Evolutionary conservation across 2,888 invertebrate genomes (phyloP).

Genomic region (Melinopterus prodromus): DNA sequence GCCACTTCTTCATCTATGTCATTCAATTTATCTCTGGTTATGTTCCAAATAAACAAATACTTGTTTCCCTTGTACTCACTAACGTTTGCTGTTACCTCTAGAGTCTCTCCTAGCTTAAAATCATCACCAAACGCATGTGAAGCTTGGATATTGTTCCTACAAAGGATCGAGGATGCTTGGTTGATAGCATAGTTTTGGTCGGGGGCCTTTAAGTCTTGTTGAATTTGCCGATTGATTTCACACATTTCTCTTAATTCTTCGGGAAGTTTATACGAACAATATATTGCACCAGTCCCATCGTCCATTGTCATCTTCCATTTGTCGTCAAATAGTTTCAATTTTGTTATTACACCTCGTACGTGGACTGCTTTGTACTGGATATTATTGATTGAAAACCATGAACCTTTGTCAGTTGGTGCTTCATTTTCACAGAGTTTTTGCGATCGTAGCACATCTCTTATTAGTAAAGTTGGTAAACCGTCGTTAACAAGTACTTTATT

Average conservation of each 20-base stretch:
- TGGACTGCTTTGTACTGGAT: not conserved
- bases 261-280: not conserved
- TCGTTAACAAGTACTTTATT: not conserved
- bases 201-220: not conserved
- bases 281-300: not conserved
- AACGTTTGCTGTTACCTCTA: not conserved
- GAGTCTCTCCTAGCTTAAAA: conserved; percentile 6
- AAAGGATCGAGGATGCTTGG: not conserved
- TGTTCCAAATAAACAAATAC: not conserved
- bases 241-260: not conserved
- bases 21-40: conserved; percentile 6
- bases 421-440: not conserved
- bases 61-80: not conserved
- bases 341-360: not conserved
- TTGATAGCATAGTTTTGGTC: not conserved
- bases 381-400: not conserved
- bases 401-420: not conserved
- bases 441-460: not conserved
- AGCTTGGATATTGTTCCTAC: not conserved
- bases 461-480: not conserved
- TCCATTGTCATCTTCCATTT: conserved; percentile 7
- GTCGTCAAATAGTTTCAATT: not conserved
- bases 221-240: not conserved
- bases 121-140: too few species aligned
- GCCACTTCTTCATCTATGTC: not conserved